Evolutionary conservation across 2,888 invertebrate species (phyloP).

Genomic region (Polietes domitor): DNA sequence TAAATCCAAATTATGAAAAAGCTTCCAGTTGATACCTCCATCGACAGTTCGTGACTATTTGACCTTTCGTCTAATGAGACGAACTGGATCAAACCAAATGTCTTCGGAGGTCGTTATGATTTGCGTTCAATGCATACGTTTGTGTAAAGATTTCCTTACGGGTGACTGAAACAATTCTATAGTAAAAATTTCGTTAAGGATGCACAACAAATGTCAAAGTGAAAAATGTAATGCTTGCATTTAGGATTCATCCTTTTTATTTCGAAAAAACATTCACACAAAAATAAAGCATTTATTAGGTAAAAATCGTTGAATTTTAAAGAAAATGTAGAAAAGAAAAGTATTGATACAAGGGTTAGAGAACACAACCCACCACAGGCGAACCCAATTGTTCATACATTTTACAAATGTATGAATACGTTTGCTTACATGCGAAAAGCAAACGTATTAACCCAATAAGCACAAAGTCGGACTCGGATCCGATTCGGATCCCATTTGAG

Average conservation of each 20-base stretch:
- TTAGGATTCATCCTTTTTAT: slow-evolving; percentile 32
- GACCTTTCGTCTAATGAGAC: slow-evolving; percentile 54
- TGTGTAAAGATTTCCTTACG: slow-evolving; percentile 67
- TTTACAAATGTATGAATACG: slow-evolving; percentile 22
- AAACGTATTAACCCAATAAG: slow-evolving; percentile 63
- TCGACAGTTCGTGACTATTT: slow-evolving; percentile 48
- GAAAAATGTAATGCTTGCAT: slow-evolving; percentile 44
- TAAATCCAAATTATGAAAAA: no score
- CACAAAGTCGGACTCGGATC: no score
- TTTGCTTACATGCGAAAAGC: slow-evolving; percentile 59
- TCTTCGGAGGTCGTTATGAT: slow-evolving; percentile 59
- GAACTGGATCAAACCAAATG: slow-evolving; percentile 46
- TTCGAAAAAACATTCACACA: no score
- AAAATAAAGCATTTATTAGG: slow-evolving; percentile 71
- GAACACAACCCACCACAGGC: slow-evolving; percentile 38
- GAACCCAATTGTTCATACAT: slow-evolving; percentile 27
- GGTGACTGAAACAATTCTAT: no score
- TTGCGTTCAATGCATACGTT: slow-evolving; percentile 34
- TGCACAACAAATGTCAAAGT: slow-evolving; percentile 33
- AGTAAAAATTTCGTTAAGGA: no score
- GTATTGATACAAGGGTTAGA: slow-evolving; percentile 66
- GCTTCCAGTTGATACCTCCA: no score
- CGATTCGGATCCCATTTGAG: no score
- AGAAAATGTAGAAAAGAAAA: no score
- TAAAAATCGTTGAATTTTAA: slow-evolving; percentile 74